Conservation (phyloP, 2,113 vertebrate species). For the Lampris megalopsis region DNA sequence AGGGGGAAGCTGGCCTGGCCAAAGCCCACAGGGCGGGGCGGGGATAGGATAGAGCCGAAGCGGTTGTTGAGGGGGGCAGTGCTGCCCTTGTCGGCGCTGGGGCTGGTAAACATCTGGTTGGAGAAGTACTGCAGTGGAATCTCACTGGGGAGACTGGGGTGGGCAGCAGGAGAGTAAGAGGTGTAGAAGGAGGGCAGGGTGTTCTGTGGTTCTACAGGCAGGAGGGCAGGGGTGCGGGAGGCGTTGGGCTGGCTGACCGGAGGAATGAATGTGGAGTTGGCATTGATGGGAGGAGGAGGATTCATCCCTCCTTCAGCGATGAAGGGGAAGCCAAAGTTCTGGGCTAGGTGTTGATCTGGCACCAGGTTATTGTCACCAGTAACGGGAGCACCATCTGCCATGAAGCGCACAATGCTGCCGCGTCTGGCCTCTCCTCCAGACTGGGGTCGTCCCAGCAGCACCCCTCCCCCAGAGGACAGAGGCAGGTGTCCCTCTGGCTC, state of each 20-base stretch:
- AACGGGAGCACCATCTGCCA: constrained; percentile 91
- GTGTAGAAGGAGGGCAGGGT: constrained; percentile 95
- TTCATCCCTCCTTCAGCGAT: constrained; percentile 96
- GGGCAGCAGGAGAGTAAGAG: constrained; percentile 96
- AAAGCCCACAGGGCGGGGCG: constrained; percentile 95
- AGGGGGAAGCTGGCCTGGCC: constrained; percentile 95
- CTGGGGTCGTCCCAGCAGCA: constrained; percentile 92
- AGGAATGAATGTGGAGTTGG: constrained; percentile 94
- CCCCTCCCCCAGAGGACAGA: constrained; percentile 86
- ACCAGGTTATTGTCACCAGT: constrained; percentile 88
- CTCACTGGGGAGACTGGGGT: constrained; percentile 94
- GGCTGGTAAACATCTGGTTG: constrained; percentile 98
- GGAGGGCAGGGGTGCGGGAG: constrained; percentile 91
- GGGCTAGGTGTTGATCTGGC: constrained; percentile 92
- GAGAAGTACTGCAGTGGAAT: constrained; percentile 97
- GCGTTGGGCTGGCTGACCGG: constrained; percentile 91
- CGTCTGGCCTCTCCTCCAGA: constrained; percentile 86
- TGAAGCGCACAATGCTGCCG: constrained; percentile 94
- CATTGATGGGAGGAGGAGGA: constrained; percentile 90
- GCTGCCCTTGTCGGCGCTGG: constrained; percentile 90
- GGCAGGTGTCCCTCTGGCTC: constrained; percentile 91
- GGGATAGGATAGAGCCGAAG: constrained; percentile 98
- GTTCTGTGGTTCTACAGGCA: constrained; percentile 96
- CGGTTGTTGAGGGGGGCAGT: constrained; percentile 91
- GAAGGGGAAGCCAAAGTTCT: constrained; percentile 97